phyloP scores from a whole-genome alignment of 2,113 vertebrate species.

The Pavo muticus region DNA sequence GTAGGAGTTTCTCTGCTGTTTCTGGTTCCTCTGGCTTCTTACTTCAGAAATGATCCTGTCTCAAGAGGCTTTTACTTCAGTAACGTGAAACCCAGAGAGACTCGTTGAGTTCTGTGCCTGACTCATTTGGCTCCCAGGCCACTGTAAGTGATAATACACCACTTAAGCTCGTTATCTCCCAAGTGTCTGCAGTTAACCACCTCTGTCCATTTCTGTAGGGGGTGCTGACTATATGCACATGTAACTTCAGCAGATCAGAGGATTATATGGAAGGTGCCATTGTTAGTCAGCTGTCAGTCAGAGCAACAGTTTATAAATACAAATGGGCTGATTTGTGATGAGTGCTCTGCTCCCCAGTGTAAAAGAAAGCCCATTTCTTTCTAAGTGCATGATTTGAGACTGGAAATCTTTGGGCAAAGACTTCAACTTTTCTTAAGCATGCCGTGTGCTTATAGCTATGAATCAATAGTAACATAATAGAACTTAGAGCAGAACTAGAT shows the following conservation, averaged over 20 bases:
- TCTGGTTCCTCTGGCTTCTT: background rate
- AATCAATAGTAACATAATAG: slow-evolving; percentile 23
- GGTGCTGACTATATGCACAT: background rate
- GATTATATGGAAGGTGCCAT: background rate
- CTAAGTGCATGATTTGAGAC: background rate
- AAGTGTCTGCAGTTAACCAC: background rate
- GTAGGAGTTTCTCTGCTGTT: background rate
- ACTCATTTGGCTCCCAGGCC: slow-evolving; percentile 7
- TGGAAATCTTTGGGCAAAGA: background rate
- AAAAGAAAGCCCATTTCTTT: slow-evolving; percentile 19
- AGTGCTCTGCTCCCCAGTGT: background rate
- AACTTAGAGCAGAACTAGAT: slow-evolving; percentile 1
- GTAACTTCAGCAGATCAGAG: background rate
- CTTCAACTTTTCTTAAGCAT: background rate
- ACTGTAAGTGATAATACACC: background rate
- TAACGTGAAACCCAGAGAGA: slow-evolving; percentile 10
- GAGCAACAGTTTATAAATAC: slow-evolving; percentile 26
- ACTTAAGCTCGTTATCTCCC: background rate
- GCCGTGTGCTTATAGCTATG: slow-evolving; percentile 11
- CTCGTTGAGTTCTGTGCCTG: background rate
- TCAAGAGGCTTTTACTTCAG: slow-evolving; percentile 24
- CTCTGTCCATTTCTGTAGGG: background rate
- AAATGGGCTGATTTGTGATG: slow-evolving; percentile 1
- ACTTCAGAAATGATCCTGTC: slow-evolving; percentile 1
- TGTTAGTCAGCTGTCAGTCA: background rate